phyloP scores from a whole-genome alignment of 2,888 invertebrate genomes.

The Iselma pallidipennis region DNA sequence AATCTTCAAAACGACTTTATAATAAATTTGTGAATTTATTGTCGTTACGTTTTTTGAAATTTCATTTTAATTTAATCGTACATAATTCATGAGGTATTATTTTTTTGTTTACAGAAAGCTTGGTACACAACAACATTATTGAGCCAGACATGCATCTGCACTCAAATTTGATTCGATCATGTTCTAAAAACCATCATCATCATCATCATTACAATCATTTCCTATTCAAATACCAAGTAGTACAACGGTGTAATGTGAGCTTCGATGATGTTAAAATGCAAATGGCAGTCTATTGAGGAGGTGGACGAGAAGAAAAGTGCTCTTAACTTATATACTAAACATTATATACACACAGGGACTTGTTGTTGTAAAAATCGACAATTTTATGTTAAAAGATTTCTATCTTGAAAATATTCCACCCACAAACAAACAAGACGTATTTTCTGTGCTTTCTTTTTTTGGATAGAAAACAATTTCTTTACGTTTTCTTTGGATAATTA shows the following conservation, averaged over 20 bases:
- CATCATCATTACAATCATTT: conserved; percentile 5
- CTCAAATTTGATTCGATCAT: background rate
- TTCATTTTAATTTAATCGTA: conserved; percentile 2
- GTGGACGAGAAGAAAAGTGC: conserved; percentile 2
- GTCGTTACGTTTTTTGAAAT: background rate
- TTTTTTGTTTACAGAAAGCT: background rate
- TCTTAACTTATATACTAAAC: background rate
- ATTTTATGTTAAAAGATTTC: background rate
- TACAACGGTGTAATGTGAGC: conserved; percentile 15
- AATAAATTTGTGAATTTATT: background rate
- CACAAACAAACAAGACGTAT: background rate
- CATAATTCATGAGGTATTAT: conserved; percentile 4
- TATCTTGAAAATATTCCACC: background rate
- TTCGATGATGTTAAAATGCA: conserved; percentile 17
- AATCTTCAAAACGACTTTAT: background rate
- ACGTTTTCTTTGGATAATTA: background rate
- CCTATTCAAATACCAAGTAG: conserved; percentile 19
- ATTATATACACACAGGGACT: background rate
- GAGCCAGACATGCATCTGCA: background rate
- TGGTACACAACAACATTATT: background rate
- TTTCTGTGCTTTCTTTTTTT: no score
- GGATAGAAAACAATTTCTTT: background rate
- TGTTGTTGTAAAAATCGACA: background rate
- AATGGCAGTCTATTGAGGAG: background rate
- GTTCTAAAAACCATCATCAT: conserved; percentile 4